These are phyloP conservation scores for Philypnodon macrostomus DNA, from an alignment of 2,797 vertebrate genomes.

Conservation along the genomic window DNA sequence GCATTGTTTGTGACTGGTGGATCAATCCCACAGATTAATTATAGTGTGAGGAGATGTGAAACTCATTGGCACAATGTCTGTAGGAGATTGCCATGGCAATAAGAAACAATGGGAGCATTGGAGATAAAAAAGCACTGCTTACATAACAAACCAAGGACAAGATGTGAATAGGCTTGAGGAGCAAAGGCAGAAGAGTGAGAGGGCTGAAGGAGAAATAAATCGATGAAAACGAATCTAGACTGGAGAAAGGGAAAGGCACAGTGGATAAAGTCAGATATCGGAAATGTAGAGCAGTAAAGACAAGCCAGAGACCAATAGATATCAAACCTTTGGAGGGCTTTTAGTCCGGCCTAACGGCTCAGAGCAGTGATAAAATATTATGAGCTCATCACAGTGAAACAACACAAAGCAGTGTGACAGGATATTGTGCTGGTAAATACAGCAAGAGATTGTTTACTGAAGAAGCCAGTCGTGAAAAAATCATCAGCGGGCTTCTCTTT, in stretches of 20 bases:
- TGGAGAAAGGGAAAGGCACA: constrained; percentile 24
- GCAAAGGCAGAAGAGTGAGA: constrained; percentile 34
- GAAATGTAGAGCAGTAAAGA: constrained; percentile 48
- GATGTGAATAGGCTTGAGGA: constrained; percentile 33
- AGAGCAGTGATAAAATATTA: constrained; percentile 37
- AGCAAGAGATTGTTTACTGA: constrained; percentile 56
- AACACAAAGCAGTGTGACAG: constrained; percentile 15
- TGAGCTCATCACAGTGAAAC: constrained; percentile 27
- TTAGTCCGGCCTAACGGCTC: constrained; percentile 46
- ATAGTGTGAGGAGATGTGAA: constrained; percentile 36
- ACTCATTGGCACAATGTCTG: constrained; percentile 38
- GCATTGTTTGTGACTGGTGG: constrained; percentile 30
- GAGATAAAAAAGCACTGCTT: constrained; percentile 46
- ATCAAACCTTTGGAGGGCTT: constrained; percentile 45
- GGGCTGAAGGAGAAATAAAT: constrained; percentile 46
- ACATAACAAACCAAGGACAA: constrained; percentile 58
- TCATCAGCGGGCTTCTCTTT: constrained; percentile 49
- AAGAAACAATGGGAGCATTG: constrained; percentile 42
- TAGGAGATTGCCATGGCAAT: constrained; percentile 52
- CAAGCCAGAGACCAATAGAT: constrained; percentile 32
- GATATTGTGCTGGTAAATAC: constrained; percentile 42
- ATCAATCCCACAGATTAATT: constrained; percentile 50
- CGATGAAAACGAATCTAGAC: constrained; percentile 45
- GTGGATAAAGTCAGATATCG: constrained; percentile 47
- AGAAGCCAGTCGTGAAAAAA: constrained; percentile 57